A percentile compares a stretch with the other conserved stretches of the same genome.
Conservation (phyloP, 2,797 vertebrate genomes). For the Syngnathus acus region DNA sequence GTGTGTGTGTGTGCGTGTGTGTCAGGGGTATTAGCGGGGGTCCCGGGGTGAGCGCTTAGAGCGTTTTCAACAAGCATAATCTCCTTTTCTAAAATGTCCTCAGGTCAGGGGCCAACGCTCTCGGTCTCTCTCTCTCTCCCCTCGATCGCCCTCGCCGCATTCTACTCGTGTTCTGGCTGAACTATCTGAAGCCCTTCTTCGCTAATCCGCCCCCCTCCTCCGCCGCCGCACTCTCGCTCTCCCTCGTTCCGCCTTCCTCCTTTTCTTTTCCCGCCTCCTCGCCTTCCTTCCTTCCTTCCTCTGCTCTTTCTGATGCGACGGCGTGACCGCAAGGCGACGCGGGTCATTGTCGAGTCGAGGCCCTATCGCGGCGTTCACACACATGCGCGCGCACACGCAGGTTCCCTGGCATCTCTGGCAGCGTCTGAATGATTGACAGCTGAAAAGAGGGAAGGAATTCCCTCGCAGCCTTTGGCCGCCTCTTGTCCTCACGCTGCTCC, state of each 20-base stretch:
- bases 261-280: slow-evolving; percentile 12
- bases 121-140: slow-evolving; percentile 29
- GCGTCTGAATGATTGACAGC: slow-evolving; percentile 56
- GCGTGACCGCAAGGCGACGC: slow-evolving; percentile 62
- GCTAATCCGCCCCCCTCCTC: slow-evolving; percentile 50
- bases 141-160: slow-evolving; percentile 27
- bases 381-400: slow-evolving; percentile 29
- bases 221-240: slow-evolving; percentile 51
- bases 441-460: slow-evolving; percentile 64
- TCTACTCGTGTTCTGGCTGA: slow-evolving; percentile 59
- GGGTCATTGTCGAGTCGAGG: slow-evolving; percentile 54
- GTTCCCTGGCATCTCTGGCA: slow-evolving; percentile 62
- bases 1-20: slow-evolving; percentile 32
- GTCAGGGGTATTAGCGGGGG: slow-evolving; percentile 58
- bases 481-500: slow-evolving; percentile 40
- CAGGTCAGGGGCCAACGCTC: slow-evolving; percentile 69
- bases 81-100: slow-evolving; percentile 72
- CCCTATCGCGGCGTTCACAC: slow-evolving; percentile 51
- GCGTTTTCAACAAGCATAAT: slow-evolving; percentile 77
- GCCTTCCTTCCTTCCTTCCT: slow-evolving; percentile 11
- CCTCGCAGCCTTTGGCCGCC: slow-evolving; percentile 61
- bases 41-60: slow-evolving; percentile 74
- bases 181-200: slow-evolving; percentile 39
- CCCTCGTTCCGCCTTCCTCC: slow-evolving; percentile 14
- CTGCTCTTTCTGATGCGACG: slow-evolving; percentile 40